Percentiles rank a stretch among this genome's conserved stretches.
These are phyloP conservation scores for Harpalus rufipes DNA, from an alignment of 2,888 invertebrate genomes.

Conservation along the genomic window DNA sequence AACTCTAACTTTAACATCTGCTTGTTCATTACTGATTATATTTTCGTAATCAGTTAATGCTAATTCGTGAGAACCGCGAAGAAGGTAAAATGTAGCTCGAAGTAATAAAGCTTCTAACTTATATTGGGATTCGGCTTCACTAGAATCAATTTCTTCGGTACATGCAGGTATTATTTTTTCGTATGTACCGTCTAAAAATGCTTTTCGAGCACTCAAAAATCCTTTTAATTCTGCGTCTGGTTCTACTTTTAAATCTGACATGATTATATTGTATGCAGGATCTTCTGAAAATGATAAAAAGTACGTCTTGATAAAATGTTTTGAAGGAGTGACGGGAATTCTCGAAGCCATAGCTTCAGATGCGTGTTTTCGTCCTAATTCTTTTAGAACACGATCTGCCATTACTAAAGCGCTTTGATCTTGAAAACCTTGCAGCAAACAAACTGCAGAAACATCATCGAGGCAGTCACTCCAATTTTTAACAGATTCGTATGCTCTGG, in stretches of 20 bases:
- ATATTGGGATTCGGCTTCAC: conserved; percentile 81
- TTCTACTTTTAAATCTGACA: conserved; percentile 74
- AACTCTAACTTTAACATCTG: conserved; percentile 83
- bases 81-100: conserved; percentile 90
- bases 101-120: conserved; percentile 87
- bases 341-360: conserved; percentile 85
- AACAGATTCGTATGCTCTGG: conserved; percentile 89
- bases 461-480: conserved; percentile 89
- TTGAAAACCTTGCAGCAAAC: conserved; percentile 92
- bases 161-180: conserved; percentile 89
- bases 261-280: conserved; percentile 83
- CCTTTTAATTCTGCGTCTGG: conserved; percentile 76
- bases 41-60: conserved; percentile 86
- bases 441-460: conserved; percentile 96
- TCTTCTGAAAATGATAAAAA: conserved; percentile 93
- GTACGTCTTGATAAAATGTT: conserved; percentile 91
- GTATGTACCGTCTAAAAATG: conserved; percentile 85
- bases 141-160: conserved; percentile 86
- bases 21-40: conserved; percentile 83
- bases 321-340: conserved; percentile 89
- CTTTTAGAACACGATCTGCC: conserved; percentile 93
- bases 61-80: conserved; percentile 87
- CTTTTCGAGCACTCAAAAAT: conserved; percentile 85
- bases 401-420: conserved; percentile 88
- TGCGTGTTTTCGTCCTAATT: conserved; percentile 87